Evolutionary conservation across 1,140 invertebrate species (phyloP), one percentile per base, ranked within the genome.

Genomic region (Chlorops oryzae): DNA sequence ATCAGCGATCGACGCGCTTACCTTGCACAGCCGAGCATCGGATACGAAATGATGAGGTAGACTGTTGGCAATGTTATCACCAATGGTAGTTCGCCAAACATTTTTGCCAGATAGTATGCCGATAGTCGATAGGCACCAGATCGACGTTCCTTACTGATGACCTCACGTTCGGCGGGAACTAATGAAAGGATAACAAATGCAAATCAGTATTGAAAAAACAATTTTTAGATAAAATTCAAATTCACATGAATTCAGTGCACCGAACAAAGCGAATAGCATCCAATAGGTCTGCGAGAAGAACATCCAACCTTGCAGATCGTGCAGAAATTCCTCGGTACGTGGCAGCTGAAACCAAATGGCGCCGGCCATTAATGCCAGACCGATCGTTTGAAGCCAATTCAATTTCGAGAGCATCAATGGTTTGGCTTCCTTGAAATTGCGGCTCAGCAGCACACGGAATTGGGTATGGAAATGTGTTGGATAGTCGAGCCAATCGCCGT

Each of bases 231-330:
- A 22, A 18, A 21, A 2, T 9, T 4, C 10, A 10, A 47, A 65
- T 74, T 65, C 57, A 78, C 76, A 79, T 69, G 87, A 85, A 60
- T 84, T 82, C 15, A 91, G 76, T 47, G 88, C 85, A 58, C 86
- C 85, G 63, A 91, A 90, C 49, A 89, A 78, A 13, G 87, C 83
- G 68, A 89, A 89, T 23, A 91, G 75, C 84, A 90, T 90, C 88
- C 87, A 91, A 62, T 90, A 90, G 21, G 85, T 88, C 21, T 85
- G 86, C 18, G 86, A 87, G 74, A 90, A 90, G 65, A 90, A 90
- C 82, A 90, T 87, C 85, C 86, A 89, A 35, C 88, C 88, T 74
- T 88, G 85, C 24, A 90, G 82, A 70, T 92, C 87, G 50, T 85
- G 81, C 22, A 92, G 74, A 5, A 82, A 81, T 53, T 85, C 80